Evolutionary conservation across 2,113 vertebrate genomes (phyloP).

Genomic region (Anguilla rostrata): DNA sequence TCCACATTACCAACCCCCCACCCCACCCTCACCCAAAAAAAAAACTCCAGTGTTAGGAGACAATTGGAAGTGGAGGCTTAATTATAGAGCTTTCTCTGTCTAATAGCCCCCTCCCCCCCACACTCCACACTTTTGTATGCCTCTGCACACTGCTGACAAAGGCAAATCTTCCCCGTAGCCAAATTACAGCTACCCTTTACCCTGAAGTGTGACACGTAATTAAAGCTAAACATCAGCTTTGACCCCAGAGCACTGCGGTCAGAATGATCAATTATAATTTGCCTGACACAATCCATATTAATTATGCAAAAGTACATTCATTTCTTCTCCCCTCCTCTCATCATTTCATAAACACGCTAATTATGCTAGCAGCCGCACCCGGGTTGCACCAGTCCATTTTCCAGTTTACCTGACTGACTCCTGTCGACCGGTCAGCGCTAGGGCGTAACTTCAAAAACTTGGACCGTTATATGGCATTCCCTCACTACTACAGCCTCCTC

Average conservation of each 20-base stretch:
- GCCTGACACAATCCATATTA: slow-evolving; percentile 28
- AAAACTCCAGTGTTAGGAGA: neutral
- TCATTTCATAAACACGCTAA: slow-evolving; percentile 12
- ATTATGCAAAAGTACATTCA: slow-evolving; percentile 18
- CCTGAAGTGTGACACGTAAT: slow-evolving; percentile 9
- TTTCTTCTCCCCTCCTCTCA: neutral
- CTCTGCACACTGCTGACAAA: slow-evolving; percentile 6
- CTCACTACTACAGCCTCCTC: no score
- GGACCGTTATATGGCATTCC: no score
- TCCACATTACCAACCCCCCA: neutral
- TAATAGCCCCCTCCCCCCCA: slow-evolving; percentile 40
- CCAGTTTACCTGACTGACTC: neutral
- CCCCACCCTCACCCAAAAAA: slow-evolving; percentile 27
- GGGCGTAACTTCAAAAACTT: no score
- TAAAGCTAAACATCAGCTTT: neutral
- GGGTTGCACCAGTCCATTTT: slow-evolving; percentile 1
- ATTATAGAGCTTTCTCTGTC: slow-evolving; percentile 63
- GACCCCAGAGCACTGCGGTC: slow-evolving; percentile 10
- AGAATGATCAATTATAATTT: slow-evolving; percentile 24
- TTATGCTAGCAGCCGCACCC: neutral
- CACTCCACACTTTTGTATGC: neutral
- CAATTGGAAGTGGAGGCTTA: slow-evolving; percentile 53
- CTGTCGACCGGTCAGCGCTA: neutral
- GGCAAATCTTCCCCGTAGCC: neutral
- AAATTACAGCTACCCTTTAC: neutral